Conservation (phyloP, 2,113 vertebrate species). For the Dasypus novemcinctus region DNA sequence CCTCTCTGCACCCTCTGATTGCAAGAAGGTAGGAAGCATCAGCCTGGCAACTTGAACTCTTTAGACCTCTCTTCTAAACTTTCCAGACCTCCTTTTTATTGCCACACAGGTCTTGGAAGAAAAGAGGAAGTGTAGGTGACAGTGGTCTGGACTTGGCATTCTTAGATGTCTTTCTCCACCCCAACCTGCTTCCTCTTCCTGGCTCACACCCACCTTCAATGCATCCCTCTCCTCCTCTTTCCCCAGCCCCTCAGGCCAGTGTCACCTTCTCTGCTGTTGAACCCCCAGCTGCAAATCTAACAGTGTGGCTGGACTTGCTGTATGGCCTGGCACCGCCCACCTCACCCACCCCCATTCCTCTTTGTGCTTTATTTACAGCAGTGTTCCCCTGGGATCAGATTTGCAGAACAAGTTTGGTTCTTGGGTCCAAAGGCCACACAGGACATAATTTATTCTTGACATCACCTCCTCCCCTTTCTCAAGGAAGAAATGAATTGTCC, state of each 20-base stretch:
- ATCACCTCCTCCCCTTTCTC: not conserved
- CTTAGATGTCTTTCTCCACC: not conserved
- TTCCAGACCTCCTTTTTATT: not conserved
- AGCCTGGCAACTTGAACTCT: not conserved
- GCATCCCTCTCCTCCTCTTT: rapidly evolving
- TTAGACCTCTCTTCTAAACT: not conserved
- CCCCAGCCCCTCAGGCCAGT: too few species aligned
- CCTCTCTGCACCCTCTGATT: not conserved
- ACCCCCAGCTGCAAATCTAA: not conserved
- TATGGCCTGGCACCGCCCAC: not conserved
- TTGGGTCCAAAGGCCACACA: not conserved
- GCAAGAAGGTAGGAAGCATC: not conserved
- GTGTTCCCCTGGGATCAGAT: not conserved
- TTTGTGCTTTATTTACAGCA: not conserved
- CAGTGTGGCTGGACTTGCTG: rapidly evolving
- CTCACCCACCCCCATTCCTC: not conserved
- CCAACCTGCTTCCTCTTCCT: rapidly evolving
- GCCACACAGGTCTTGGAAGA: not conserved
- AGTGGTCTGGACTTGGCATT: not conserved
- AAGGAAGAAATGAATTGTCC: not conserved
- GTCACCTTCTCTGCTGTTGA: not conserved
- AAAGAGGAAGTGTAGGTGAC: not conserved
- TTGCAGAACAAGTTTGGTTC: not conserved
- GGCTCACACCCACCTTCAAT: too few species aligned
- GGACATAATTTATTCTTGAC: slow-evolving; percentile 7